Evolutionary conservation across 2,113 vertebrate species (phyloP), one percentile per base, ranked within the genome.

Genomic region (Ardeotis arabs): DNA sequence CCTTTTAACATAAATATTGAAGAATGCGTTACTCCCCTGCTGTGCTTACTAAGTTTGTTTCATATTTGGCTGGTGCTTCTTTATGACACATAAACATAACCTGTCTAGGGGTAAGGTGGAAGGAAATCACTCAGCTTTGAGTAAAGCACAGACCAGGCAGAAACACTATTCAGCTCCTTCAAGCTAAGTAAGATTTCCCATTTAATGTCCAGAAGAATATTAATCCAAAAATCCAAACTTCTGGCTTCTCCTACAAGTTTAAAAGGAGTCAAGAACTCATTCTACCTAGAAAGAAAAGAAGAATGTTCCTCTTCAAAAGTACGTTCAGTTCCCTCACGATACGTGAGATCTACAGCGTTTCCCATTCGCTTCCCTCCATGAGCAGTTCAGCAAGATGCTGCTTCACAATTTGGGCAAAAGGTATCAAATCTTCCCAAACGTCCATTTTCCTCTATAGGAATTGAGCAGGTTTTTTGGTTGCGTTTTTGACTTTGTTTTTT

Each of bases 331-430:
- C 49, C 58, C 58, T 47, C 45, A 27, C 0, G 0, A 28, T 7
- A 55, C 1, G 0, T 4, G 23, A 83, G 21, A 49, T 31, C 25
- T 21, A 35, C 8, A 4, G 29, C 0, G 6, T 11, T 78, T 66
- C 25, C 67, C 22, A 29, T 12, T 58, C 47, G 14, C n/a, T 21
- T 25, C 52, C 29, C 25, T n/a, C 63, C 20, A 17, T 1, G 4
- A 87, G 31, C 19, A 37, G 14, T 79, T 86, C 24, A 75, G 56
- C 17, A 44, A 44, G 29, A n/a, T 24, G 83, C 35, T 31, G 27
- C 37, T 83, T 89, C 47, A 44, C 12, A 18, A 3, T 21, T 25
- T 27, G 45, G 17, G n/a, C 17, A 76, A 49, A 82, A 64, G 19
- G 15, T 12, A 70, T 2, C 20, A 2, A 9, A 87, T 50, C 63